Evolutionary conservation across 2,888 invertebrate genomes (phyloP).

Genomic region (Chironomus tentans): DNA sequence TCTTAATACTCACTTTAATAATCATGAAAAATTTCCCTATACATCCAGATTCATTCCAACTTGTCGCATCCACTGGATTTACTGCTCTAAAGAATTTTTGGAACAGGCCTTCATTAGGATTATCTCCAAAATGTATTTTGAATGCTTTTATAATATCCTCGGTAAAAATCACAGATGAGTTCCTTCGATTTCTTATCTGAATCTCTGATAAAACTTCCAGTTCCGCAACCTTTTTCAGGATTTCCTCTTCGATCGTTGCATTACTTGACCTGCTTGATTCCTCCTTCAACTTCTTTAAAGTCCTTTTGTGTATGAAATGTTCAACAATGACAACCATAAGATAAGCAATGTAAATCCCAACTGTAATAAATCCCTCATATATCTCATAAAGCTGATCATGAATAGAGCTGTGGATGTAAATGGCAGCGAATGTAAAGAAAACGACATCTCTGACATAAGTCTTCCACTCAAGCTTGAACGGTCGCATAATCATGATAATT

Average conservation of each 20-base stretch:
- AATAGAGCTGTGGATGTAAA: slow-evolving; percentile 31
- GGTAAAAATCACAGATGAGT: background rate
- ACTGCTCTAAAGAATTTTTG: slow-evolving; percentile 26
- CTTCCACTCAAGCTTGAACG: slow-evolving; percentile 41
- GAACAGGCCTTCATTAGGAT: slow-evolving; percentile 27
- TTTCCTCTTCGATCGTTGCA: background rate
- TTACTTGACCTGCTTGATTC: background rate
- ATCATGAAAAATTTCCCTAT: slow-evolving; percentile 22
- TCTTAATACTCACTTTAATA: slow-evolving; percentile 22
- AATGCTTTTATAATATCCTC: background rate
- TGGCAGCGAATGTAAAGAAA: slow-evolving; percentile 32
- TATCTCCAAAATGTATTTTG: background rate
- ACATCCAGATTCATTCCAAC: slow-evolving; percentile 25
- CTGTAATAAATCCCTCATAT: background rate
- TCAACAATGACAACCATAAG: too few relatives aligned
- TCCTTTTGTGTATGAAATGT: too few relatives aligned
- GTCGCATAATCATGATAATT: slow-evolving; percentile 45
- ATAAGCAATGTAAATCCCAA: slow-evolving; percentile 30
- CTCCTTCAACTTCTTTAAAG: background rate
- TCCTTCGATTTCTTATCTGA: slow-evolving; percentile 2
- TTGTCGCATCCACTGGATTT: slow-evolving; percentile 28
- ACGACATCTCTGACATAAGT: slow-evolving; percentile 32
- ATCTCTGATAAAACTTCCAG: background rate
- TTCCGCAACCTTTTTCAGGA: background rate
- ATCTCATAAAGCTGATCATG: slow-evolving; percentile 30